Evolutionary conservation across 2,797 vertebrate species (phyloP), one percentile per base, ranked within the genome.

Genomic region (Picus viridis): DNA sequence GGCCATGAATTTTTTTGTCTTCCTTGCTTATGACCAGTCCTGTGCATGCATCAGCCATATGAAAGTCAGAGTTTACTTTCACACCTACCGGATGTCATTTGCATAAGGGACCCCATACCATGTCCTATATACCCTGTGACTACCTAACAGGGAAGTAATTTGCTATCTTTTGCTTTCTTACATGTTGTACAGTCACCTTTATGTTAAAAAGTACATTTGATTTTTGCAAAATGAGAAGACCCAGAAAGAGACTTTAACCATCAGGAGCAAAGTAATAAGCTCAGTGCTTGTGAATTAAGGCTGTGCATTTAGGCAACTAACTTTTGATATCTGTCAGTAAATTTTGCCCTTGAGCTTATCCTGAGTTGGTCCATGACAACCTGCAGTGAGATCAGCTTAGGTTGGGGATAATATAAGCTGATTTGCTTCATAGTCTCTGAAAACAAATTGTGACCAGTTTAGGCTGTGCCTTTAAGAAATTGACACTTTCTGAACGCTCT

Each of bases 201-300:
- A 12, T 0, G 0, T 74, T 74, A 77, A 16, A 74, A 70, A 78
- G 8, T 0, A 0, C 3, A 26, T 74, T 77, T 87, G 26, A n/a
- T 45, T 87, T 84, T 45, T 61, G 56, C 10, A 86, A 85, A 80
- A 54, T 20, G 8, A 43, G 12, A 61, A 92, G 57, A 89, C 29
- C 29, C 12, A 58, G 17, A 9, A 6, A 49, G 12, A 70, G 22
- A 2, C 5, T 59, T 77, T 63, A 67, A 27, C 16, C 73, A 18
- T 27, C 3, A 2, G 29, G 13, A 51, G 39, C 16, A 23, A 69
- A 34, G 7, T 41, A 54, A 2, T 36, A 32, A 43, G 41, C 6
- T 58, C 32, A 80, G 10, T 26, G 14, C 3, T 63, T 73, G 22
- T 39, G 47, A 78, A 86, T 78, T 78, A 67, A 81, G 24, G 9